Evolutionary conservation across 1,140 invertebrate species (phyloP).

Genomic region (Lineus longissimus): DNA sequence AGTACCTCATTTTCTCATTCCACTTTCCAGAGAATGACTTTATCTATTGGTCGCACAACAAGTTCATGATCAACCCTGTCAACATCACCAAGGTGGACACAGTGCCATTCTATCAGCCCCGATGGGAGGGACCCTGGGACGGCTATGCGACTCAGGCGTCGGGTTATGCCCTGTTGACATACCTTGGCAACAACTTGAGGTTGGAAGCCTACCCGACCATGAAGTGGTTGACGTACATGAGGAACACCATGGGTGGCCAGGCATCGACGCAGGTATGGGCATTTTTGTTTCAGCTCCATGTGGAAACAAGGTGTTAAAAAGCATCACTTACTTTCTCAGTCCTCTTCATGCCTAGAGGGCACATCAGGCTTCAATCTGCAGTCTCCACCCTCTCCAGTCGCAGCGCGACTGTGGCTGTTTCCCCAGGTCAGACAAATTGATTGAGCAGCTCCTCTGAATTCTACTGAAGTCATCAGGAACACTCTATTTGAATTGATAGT

Average conservation of each 20-base stretch:
- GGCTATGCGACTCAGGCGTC: constrained; percentile 88
- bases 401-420: too few species aligned
- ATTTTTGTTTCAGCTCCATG: not conserved
- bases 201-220: constrained; percentile 64
- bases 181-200: constrained; percentile 50
- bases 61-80: constrained; percentile 39
- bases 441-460: too few species aligned
- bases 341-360: too few species aligned
- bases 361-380: too few species aligned
- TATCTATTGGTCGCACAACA: constrained; percentile 40
- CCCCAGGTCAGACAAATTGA: too few species aligned
- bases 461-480: too few species aligned
- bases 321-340: too few species aligned
- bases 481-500: too few species aligned
- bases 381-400: too few species aligned
- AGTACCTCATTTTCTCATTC: constrained; percentile 16
- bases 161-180: constrained; percentile 85
- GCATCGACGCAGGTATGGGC: constrained; percentile 81
- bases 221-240: constrained; percentile 86
- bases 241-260: constrained; percentile 89
- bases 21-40: constrained; percentile 35
- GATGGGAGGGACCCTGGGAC: constrained; percentile 74
- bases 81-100: constrained; percentile 47
- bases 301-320: too few species aligned
- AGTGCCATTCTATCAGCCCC: constrained; percentile 82